Evolutionary conservation across 2,888 invertebrate species (phyloP).

Genomic region (Phyto melanocephala): DNA sequence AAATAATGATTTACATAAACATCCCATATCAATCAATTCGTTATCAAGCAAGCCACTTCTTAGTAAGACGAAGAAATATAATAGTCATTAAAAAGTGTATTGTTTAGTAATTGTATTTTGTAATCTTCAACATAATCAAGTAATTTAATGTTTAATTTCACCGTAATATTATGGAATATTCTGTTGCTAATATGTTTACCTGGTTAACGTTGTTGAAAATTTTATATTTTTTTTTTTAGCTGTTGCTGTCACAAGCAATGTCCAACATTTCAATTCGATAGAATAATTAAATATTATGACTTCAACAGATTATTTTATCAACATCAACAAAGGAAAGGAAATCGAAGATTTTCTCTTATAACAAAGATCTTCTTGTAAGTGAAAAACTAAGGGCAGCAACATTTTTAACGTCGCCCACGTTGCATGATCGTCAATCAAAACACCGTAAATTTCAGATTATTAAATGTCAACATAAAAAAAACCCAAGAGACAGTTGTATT

Average conservation of each 20-base stretch:
- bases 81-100: too few species aligned
- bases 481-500: constrained; percentile 22
- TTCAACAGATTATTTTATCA: neutral
- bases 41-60: too few species aligned
- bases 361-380: constrained; percentile 14
- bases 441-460: constrained; percentile 53
- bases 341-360: constrained; percentile 1
- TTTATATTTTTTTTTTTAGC: neutral
- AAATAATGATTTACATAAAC: too few species aligned
- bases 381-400: neutral
- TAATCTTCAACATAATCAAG: too few species aligned
- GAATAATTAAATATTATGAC: constrained; percentile 39
- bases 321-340: neutral
- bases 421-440: constrained; percentile 65
- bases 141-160: too few species aligned
- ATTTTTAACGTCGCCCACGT: constrained; percentile 68
- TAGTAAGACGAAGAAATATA: too few species aligned
- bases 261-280: neutral
- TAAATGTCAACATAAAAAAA: constrained; percentile 15
- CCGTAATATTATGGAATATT: too few species aligned
- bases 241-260: neutral
- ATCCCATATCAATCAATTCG: too few species aligned
- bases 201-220: too few species aligned
- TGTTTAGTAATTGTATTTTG: too few species aligned
- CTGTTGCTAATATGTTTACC: too few species aligned